phyloP scores from a whole-genome alignment of 1,140 invertebrate genomes.

The Vanessa atalanta region DNA sequence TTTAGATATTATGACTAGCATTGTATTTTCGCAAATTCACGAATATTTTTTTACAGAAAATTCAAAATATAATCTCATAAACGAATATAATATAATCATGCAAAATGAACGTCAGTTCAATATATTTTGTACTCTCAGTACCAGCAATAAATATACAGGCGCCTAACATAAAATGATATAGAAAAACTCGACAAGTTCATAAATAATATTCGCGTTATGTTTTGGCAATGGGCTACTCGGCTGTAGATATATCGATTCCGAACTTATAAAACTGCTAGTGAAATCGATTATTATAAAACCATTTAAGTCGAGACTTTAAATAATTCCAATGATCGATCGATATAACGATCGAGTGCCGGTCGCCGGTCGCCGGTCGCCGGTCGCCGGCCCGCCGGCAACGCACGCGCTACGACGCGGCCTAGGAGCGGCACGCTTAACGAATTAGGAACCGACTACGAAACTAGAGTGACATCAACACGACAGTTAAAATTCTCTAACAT shows the following conservation, averaged over 20 bases:
- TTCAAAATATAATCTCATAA: constrained; percentile 13
- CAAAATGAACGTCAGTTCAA: constrained; percentile 4
- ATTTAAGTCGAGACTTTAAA: not conserved
- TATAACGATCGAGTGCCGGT: too few species aligned
- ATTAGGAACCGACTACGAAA: constrained; percentile 39
- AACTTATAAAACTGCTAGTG: too few species aligned
- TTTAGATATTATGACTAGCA: too few species aligned
- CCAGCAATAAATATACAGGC: constrained; percentile 26
- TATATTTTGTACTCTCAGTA: constrained; percentile 50
- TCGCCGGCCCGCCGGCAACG: too few species aligned
- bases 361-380: too few species aligned
- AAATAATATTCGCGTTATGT: not conserved
- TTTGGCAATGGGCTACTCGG: not conserved
- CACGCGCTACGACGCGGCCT: constrained; percentile 49
- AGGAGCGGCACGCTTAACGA: constrained; percentile 44
- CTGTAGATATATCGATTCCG: too few species aligned
- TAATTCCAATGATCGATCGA: too few species aligned
- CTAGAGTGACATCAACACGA: constrained; percentile 29
- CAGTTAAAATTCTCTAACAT: constrained; percentile 19
- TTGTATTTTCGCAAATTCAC: too few species aligned
- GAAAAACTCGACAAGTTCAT: constrained; percentile 9
- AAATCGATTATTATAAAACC: too few species aligned
- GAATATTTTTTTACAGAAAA: not conserved
- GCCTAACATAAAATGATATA: constrained; percentile 6
- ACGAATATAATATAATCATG: constrained; percentile 14